Base-by-base conservation (phyloP, 2,888 invertebrate species). In the Mesoligia furuncula region DNA sequence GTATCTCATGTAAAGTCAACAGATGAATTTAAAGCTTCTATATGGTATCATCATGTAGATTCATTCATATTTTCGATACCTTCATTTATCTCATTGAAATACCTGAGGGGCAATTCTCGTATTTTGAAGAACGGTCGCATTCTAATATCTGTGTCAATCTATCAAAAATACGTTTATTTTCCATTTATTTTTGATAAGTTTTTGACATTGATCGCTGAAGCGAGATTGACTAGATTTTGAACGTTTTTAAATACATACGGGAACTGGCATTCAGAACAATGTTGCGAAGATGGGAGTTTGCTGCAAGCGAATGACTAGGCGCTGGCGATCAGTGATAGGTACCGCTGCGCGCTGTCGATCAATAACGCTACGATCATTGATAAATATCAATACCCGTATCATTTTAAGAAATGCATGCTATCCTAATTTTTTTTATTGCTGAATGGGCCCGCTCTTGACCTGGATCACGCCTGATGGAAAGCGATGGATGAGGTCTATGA, bases 231-330 rank as follows among this genome's bases (percentile, higher is more conserved):
- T 48, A 51, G 8, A 51, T 24, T 54, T 54, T 36, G 24, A 13
- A 24, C 4, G 24, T 36, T 36, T 62, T 51, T 2, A 24, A 9
- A 51, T 45, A 51, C 9, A 2, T 2, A 20, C 3, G 27, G 24
- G 11, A 11, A 24, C 11, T 62, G 0, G 61, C 4, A 11, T 31
- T 11, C 36, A 36, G 24, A 59, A 79, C 48, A 31, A 75, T 75
- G 73, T 85, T 66, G 67, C 70, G 42, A 68, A 54, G n/a, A 27
- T 54, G 78, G 36, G 59, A 70, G 59, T 70, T 86, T 86, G 88
- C 86, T 51, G 45, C 66, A 54, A 65, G 45, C 20, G 11, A 20
- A n/a, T 7, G 61, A 71, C 13, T 68, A 87, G 86, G 84, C 86
- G 88, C 83, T 61, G 13, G 20, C 17, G 9, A 39, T 27, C 42